phyloP scores from a whole-genome alignment of 2,888 invertebrate species.

The Apoda limacodes region DNA sequence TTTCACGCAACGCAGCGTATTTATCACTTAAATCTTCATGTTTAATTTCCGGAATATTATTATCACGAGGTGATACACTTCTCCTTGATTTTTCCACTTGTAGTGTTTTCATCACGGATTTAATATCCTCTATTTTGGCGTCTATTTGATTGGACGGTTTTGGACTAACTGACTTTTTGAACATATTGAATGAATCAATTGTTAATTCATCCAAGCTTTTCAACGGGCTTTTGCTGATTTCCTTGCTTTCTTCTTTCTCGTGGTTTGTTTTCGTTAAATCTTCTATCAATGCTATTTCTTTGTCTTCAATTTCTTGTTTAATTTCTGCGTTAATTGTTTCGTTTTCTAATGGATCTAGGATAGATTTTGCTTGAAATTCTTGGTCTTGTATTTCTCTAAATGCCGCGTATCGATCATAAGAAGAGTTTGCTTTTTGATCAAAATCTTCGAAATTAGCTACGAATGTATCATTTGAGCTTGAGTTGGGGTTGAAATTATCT shows the following conservation, averaged over 20 bases:
- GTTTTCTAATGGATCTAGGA: slow-evolving; percentile 38
- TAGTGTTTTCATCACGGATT: slow-evolving; percentile 56
- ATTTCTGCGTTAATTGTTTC: slow-evolving; percentile 27
- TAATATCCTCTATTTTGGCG: slow-evolving; percentile 58
- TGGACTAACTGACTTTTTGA: slow-evolving; percentile 54
- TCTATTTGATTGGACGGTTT: slow-evolving; percentile 54
- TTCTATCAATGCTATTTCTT: slow-evolving; percentile 41
- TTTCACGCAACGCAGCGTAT: slow-evolving; percentile 85
- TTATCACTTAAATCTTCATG: slow-evolving; percentile 69
- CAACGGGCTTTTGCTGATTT: slow-evolving; percentile 43
- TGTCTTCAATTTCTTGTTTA: slow-evolving; percentile 51
- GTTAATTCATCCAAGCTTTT: slow-evolving; percentile 53
- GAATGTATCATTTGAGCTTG: slow-evolving; percentile 61
- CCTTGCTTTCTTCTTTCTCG: slow-evolving; percentile 33
- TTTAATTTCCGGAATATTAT: slow-evolving; percentile 46
- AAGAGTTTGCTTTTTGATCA: slow-evolving; percentile 61
- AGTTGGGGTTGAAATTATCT: slow-evolving; percentile 69
- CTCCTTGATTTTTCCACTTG: slow-evolving; percentile 46
- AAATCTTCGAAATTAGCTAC: slow-evolving; percentile 77
- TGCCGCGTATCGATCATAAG: slow-evolving; percentile 87
- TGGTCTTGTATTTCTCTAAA: slow-evolving; percentile 88
- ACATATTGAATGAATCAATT: slow-evolving; percentile 53
- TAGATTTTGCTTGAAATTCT: slow-evolving; percentile 67
- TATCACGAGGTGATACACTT: slow-evolving; percentile 60
- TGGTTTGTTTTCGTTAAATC: slow-evolving; percentile 37